Percentiles rank a stretch among this genome's conserved stretches.
phyloP scores from a whole-genome alignment of 2,113 vertebrate species.

The Lepus europaeus region DNA sequence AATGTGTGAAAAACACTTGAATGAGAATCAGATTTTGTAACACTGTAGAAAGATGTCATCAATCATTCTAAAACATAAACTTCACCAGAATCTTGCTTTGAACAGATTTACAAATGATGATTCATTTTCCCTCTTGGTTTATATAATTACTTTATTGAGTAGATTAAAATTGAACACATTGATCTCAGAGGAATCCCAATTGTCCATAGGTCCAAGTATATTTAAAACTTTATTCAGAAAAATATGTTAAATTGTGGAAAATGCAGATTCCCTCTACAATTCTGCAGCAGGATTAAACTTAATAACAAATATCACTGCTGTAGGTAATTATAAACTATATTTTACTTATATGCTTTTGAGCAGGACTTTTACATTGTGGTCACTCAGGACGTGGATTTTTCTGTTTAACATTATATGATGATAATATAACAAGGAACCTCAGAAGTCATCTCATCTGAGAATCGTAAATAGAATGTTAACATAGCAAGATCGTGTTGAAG shows the following conservation, averaged over 20 bases:
- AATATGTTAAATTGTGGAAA: background rate
- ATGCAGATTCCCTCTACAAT: background rate
- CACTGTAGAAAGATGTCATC: background rate
- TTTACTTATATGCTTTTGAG: background rate
- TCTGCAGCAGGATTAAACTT: background rate
- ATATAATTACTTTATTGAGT: conserved; percentile 30
- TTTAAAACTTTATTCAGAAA: conserved; percentile 22
- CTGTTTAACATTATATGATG: background rate
- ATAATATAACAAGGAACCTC: background rate
- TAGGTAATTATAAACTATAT: background rate
- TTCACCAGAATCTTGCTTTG: conserved; percentile 11
- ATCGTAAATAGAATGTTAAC: background rate
- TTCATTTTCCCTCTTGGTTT: conserved; percentile 34
- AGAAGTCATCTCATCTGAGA: background rate
- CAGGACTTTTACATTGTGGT: background rate
- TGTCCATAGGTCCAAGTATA: background rate
- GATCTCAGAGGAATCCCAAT: conserved; percentile 34
- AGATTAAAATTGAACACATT: background rate
- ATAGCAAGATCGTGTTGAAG: background rate
- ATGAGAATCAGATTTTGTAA: conserved; percentile 13
- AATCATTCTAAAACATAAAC: conserved; percentile 18
- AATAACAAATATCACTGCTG: background rate
- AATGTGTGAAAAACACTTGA: background rate
- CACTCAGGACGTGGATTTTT: background rate
- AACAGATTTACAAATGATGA: background rate